Conservation (phyloP, 2,113 vertebrate species). For the Microtus ochrogaster region DNA sequence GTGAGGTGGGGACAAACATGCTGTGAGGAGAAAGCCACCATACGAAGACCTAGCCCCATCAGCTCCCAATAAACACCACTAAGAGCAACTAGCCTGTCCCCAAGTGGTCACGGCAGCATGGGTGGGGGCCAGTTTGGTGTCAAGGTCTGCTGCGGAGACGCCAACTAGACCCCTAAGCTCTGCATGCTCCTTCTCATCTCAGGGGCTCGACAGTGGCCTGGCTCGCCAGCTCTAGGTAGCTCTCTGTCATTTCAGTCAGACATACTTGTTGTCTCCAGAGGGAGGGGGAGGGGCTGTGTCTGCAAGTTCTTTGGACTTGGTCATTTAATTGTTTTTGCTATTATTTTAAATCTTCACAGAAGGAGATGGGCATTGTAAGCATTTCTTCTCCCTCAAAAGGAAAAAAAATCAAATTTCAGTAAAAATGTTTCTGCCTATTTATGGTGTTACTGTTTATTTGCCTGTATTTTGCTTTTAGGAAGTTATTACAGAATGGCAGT, state of each 20-base stretch:
- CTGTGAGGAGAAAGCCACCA: neutral
- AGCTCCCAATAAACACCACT: neutral
- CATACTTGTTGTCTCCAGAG: neutral
- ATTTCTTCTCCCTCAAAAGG: neutral
- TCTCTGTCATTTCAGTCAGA: neutral
- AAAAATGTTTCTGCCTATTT: slow-evolving; percentile 66
- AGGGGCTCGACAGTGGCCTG: fast-evolving
- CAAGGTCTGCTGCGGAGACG: fast-evolving
- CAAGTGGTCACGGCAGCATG: too few species aligned
- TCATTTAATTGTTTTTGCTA: neutral
- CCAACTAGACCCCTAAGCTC: neutral
- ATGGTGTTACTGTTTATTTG: slow-evolving; percentile 26
- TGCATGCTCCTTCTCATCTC: neutral
- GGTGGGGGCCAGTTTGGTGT: neutral
- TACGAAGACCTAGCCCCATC: neutral
- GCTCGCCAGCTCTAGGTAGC: neutral
- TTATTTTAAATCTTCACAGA: slow-evolving; percentile 28
- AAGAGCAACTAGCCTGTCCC: fast-evolving
- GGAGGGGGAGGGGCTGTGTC: neutral
- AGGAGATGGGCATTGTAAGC: neutral
- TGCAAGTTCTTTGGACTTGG: neutral
- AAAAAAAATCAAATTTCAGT: slow-evolving; percentile 74
- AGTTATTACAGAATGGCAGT: slow-evolving; percentile 61
- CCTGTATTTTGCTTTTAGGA: slow-evolving; percentile 58
- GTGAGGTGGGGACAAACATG: neutral